phyloP scores from a whole-genome alignment of 1,140 invertebrate genomes.

The Pollicipes pollicipes region DNA sequence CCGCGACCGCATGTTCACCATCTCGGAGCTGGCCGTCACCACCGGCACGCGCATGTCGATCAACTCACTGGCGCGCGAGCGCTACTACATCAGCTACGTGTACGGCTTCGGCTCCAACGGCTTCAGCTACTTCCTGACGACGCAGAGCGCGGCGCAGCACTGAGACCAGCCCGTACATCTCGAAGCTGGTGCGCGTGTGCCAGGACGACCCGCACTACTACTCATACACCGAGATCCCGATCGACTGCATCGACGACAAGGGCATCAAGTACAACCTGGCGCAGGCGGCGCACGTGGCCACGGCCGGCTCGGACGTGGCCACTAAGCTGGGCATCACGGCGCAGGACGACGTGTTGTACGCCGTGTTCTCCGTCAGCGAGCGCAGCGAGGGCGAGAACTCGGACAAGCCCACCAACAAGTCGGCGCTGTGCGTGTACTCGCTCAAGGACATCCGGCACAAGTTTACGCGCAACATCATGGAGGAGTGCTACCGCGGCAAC shows the following conservation, averaged over 20 bases:
- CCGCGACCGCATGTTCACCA: slow-evolving; percentile 67
- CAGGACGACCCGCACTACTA: slow-evolving; percentile 91
- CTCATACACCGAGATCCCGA: slow-evolving; percentile 93
- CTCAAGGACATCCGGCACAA: slow-evolving; percentile 76
- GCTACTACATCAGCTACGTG: slow-evolving; percentile 88
- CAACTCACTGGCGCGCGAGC: slow-evolving; percentile 70
- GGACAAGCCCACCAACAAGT: slow-evolving; percentile 46
- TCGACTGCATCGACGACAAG: slow-evolving; percentile 69
- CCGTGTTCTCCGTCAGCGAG: slow-evolving; percentile 66
- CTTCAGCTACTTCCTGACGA: slow-evolving; percentile 92
- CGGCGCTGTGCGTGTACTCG: slow-evolving; percentile 85
- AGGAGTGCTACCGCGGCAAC: slow-evolving; percentile 68
- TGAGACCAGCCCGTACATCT: slow-evolving; percentile 53
- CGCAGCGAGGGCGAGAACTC: slow-evolving; percentile 27
- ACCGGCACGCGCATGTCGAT: slow-evolving; percentile 82
- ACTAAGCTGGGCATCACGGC: slow-evolving; percentile 71
- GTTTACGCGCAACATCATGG: slow-evolving; percentile 95
- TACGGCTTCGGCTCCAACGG: slow-evolving; percentile 88
- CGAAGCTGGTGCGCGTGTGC: slow-evolving; percentile 86
- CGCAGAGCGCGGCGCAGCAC: slow-evolving; percentile 61
- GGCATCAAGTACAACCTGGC: slow-evolving; percentile 67
- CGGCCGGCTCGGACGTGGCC: slow-evolving; percentile 75
- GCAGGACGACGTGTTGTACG: slow-evolving; percentile 86
- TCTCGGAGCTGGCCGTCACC: slow-evolving; percentile 74
- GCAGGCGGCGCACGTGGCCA: slow-evolving; percentile 82